phyloP scores from a whole-genome alignment of 2,113 vertebrate species.

The Struthio camelus region DNA sequence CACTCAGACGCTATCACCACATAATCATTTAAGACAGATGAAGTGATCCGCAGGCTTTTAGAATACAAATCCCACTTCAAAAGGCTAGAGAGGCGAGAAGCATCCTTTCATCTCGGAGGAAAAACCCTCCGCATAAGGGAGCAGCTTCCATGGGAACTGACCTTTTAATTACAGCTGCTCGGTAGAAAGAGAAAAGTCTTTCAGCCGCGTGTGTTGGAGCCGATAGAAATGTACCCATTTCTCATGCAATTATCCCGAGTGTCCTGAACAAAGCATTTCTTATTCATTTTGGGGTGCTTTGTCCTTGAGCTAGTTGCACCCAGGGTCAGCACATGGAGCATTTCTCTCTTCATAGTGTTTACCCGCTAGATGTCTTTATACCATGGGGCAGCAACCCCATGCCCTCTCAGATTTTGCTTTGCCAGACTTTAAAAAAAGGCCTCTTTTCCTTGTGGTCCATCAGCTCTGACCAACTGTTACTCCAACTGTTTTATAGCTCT shows the following conservation, averaged over 20 bases:
- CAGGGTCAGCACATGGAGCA: fast-evolving
- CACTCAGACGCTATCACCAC: not conserved
- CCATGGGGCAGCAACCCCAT: not conserved
- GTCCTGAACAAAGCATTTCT: not conserved
- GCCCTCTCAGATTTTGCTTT: not conserved
- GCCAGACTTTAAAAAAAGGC: not conserved
- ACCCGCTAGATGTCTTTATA: not conserved
- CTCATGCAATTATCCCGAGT: not conserved
- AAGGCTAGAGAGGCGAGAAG: not conserved
- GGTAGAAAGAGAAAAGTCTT: not conserved
- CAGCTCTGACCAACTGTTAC: not conserved
- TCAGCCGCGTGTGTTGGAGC: not conserved
- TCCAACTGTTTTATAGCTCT: not conserved
- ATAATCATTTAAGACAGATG: not conserved
- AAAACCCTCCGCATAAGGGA: not conserved
- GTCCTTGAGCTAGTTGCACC: not conserved
- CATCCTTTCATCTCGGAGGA: constrained; percentile 13
- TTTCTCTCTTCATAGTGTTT: not conserved
- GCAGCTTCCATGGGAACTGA: constrained; percentile 46
- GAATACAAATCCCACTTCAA: not conserved
- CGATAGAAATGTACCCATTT: not conserved
- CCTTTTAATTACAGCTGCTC: constrained; percentile 32
- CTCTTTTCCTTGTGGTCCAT: not conserved
- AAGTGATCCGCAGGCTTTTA: not conserved
- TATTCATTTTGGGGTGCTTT: not conserved